A percentile compares a stretch with the other conserved stretches of the same genome.
These are phyloP conservation scores for Limnephilus marmoratus DNA, from an alignment of 2,888 invertebrate genomes.

Conservation along the genomic window DNA sequence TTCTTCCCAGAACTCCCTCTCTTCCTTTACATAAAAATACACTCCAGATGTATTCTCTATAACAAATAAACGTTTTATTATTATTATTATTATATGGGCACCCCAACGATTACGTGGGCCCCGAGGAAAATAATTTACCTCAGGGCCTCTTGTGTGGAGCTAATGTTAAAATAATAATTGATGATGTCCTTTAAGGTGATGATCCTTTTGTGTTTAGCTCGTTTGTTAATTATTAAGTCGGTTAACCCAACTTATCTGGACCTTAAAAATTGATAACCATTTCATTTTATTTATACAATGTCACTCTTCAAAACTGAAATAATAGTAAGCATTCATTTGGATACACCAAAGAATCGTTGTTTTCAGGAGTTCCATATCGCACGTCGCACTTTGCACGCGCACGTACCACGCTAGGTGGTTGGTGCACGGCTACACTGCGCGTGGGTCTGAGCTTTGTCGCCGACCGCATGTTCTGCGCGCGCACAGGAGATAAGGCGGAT, in stretches of 20 bases:
- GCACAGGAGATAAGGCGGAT: not conserved
- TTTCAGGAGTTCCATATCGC: not conserved
- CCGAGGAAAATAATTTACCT: no score
- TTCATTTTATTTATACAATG: not conserved
- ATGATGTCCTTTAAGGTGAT: no score
- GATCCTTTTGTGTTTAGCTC: no score
- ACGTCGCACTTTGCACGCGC: not conserved
- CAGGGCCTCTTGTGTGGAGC: no score
- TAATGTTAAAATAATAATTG: no score
- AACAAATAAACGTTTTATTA: no score
- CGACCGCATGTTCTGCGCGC: not conserved
- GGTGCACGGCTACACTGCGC: not conserved
- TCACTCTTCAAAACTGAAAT: not conserved
- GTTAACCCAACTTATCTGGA: not conserved
- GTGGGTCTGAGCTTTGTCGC: not conserved
- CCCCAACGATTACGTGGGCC: no score
- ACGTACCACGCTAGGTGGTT: not conserved
- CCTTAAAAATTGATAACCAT: not conserved
- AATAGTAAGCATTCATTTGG: not conserved
- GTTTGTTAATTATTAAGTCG: not conserved
- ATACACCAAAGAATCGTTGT: not conserved
- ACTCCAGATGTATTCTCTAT: no score
- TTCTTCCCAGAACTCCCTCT: no score
- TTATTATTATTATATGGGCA: no score
- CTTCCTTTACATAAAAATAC: no score